phyloP scores from a whole-genome alignment of 2,888 invertebrate species.

The Toxonevra muliebris region DNA sequence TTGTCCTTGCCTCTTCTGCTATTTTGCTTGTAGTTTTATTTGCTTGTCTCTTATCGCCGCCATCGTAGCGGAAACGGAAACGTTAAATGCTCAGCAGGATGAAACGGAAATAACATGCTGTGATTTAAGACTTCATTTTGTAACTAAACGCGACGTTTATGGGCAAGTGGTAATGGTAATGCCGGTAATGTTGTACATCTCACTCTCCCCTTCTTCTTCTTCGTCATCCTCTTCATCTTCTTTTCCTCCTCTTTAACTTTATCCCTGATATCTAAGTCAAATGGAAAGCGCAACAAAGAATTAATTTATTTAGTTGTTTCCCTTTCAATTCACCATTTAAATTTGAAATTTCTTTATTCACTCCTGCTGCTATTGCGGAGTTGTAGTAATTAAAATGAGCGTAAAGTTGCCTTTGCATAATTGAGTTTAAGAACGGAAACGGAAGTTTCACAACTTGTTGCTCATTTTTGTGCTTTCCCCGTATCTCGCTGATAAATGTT shows the following conservation, averaged over 20 bases:
- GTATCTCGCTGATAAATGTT: background rate
- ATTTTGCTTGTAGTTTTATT: conserved; percentile 6
- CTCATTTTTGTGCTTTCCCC: background rate
- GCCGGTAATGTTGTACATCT: too few relatives aligned
- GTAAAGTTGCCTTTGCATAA: conserved; percentile 44
- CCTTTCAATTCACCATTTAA: too few relatives aligned
- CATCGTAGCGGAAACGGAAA: conserved; percentile 48
- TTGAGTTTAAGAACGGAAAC: conserved; percentile 52
- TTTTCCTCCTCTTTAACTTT: too few relatives aligned
- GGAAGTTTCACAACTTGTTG: conserved; percentile 38
- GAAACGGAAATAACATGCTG: conserved; percentile 60
- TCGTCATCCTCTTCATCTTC: too few relatives aligned
- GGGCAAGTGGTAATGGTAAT: too few relatives aligned
- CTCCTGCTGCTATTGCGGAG: background rate
- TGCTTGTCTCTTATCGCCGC: conserved; percentile 12
- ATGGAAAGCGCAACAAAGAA: background rate
- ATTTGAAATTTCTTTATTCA: background rate
- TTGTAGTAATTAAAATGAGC: conserved; percentile 45
- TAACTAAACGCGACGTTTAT: background rate
- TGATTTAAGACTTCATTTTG: conserved; percentile 59
- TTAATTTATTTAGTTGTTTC: background rate
- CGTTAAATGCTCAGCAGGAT: conserved; percentile 50
- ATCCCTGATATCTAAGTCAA: too few relatives aligned
- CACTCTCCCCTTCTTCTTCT: too few relatives aligned
- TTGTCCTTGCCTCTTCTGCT: background rate